Percentiles rank a stretch among this genome's conserved stretches.
Conservation (phyloP, 2,888 invertebrate genomes). For the Cyaniris semiargus region DNA sequence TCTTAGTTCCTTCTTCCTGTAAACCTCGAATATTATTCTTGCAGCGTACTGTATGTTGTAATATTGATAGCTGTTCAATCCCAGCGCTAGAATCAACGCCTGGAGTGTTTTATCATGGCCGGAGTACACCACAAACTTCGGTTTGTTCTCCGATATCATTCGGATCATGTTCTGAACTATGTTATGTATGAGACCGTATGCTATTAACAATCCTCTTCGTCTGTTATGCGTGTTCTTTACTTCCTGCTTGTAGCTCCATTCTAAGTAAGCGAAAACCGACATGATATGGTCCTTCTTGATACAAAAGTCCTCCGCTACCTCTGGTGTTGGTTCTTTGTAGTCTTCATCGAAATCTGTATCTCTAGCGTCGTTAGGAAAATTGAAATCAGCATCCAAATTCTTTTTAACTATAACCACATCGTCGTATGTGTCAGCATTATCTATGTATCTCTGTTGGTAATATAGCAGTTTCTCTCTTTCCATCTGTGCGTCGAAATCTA, state of each 20-base stretch:
- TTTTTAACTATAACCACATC: constrained; percentile 75
- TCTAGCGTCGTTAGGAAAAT: constrained; percentile 72
- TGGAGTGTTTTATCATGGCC: constrained; percentile 96
- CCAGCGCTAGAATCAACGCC: constrained; percentile 89
- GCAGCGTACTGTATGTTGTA: constrained; percentile 92
- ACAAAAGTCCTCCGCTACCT: constrained; percentile 74
- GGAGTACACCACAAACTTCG: constrained; percentile 90
- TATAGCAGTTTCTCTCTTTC: constrained; percentile 73
- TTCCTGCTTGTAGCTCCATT: constrained; percentile 87
- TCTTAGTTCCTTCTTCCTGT: constrained; percentile 81
- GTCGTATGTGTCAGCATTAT: constrained; percentile 70
- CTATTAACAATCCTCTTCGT: constrained; percentile 84
- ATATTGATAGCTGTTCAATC: constrained; percentile 82
- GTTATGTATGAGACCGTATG: constrained; percentile 91
- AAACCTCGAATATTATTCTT: constrained; percentile 92
- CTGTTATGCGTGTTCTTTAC: constrained; percentile 82
- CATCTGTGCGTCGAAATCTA: constrained; percentile 78
- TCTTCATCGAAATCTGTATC: constrained; percentile 73
- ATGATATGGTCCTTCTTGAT: constrained; percentile 87
- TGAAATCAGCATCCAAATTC: constrained; percentile 76
- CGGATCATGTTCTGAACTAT: constrained; percentile 89
- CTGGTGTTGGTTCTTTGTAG: constrained; percentile 66
- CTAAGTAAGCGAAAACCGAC: constrained; percentile 89
- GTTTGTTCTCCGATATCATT: constrained; percentile 88
- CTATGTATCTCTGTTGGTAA: constrained; percentile 71